These are phyloP conservation scores for Myotis yumanensis DNA, from an alignment of 2,113 vertebrate species.

Conservation along the genomic window DNA sequence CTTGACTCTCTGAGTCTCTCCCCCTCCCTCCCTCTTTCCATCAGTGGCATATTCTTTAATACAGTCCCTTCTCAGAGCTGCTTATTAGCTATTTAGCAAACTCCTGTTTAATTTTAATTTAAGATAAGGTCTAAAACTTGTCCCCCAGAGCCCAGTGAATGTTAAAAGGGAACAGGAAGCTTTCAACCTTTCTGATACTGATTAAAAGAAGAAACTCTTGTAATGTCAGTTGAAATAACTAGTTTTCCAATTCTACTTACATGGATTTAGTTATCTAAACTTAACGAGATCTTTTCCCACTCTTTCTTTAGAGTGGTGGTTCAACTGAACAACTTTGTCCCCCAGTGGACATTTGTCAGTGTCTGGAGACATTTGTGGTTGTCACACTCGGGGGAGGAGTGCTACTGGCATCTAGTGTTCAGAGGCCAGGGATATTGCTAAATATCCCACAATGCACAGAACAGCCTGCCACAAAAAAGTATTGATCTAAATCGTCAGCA, in stretches of 20 bases:
- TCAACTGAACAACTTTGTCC: background rate
- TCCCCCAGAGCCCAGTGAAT: background rate
- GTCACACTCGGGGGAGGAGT: background rate
- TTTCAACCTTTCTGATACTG: background rate
- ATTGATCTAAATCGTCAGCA: no score
- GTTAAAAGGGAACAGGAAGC: background rate
- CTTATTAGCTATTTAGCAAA: slow-evolving; percentile 33
- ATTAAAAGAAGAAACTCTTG: background rate
- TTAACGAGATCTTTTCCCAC: background rate
- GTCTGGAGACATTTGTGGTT: background rate
- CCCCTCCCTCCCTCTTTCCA: no score
- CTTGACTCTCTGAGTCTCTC: background rate
- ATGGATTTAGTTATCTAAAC: background rate
- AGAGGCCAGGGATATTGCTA: background rate
- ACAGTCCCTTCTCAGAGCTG: background rate
- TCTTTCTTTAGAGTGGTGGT: background rate
- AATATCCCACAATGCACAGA: background rate
- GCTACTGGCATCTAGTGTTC: no score
- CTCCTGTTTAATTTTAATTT: slow-evolving; percentile 18
- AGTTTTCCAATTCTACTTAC: background rate
- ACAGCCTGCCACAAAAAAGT: background rate
- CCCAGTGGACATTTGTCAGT: background rate
- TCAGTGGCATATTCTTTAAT: background rate
- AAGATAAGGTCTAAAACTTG: background rate
- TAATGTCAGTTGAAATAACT: background rate